These are phyloP conservation scores for Watsonalla cultraria DNA, from an alignment of 2,888 invertebrate genomes.

Conservation along the genomic window DNA sequence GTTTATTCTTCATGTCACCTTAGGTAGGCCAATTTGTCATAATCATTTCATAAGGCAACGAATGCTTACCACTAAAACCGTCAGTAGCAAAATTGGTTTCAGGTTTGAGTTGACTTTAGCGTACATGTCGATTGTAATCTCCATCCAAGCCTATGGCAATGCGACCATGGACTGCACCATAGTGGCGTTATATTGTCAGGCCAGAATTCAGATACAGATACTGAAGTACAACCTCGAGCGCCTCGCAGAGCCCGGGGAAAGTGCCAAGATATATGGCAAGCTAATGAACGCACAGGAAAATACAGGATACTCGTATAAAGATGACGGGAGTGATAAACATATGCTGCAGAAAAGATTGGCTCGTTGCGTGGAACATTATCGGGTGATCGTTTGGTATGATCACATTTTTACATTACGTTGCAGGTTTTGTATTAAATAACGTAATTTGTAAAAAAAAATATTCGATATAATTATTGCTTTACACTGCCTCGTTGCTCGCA, in stretches of 20 bases:
- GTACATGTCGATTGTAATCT: slow-evolving; percentile 45
- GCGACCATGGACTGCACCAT: slow-evolving; percentile 63
- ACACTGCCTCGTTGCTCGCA: slow-evolving; percentile 5
- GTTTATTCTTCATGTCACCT: too few species aligned
- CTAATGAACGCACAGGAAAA: slow-evolving; percentile 8
- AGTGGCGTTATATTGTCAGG: slow-evolving; percentile 54
- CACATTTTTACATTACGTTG: slow-evolving; percentile 1
- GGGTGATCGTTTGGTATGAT: slow-evolving; percentile 45
- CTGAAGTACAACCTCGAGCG: slow-evolving; percentile 52
- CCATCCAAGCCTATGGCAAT: slow-evolving; percentile 53
- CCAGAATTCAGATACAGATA: slow-evolving; percentile 51
- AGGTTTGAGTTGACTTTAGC: slow-evolving; percentile 47
- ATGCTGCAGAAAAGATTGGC: slow-evolving; percentile 40
- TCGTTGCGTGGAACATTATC: slow-evolving; percentile 46
- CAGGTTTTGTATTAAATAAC: too few species aligned
- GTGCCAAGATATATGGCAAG: slow-evolving; percentile 12
- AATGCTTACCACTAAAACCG: too few species aligned
- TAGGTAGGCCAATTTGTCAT: too few species aligned
- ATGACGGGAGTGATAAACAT: slow-evolving; percentile 19
- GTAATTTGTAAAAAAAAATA: too few species aligned
- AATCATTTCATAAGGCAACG: too few species aligned
- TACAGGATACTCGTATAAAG: slow-evolving; percentile 19
- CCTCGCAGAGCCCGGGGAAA: slow-evolving; percentile 23
- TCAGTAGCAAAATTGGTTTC: slow-evolving; percentile 18
- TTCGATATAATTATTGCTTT: too few species aligned